Evolutionary conservation across 2,113 vertebrate species (phyloP), one percentile per base, ranked within the genome.

Genomic region (Acanthisitta chloris): DNA sequence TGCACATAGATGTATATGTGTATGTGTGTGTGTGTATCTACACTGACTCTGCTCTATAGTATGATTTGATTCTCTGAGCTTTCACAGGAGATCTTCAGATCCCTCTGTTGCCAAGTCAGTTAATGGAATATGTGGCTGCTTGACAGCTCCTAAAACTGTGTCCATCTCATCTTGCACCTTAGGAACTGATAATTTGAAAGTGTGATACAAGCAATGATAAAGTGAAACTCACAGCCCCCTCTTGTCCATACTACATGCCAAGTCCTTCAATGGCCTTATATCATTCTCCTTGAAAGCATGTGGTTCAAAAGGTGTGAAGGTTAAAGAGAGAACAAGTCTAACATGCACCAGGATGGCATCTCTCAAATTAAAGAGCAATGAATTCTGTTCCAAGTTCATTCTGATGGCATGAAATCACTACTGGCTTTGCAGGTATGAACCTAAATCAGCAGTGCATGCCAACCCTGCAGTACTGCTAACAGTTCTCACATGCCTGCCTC

Each of bases 1-100:
- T 48, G 6, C 21, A 8, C 0, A 0, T 17, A 84, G 16, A 34
- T 6, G 3, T 6, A 1, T 14, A 5, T 28, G 28, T 9, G 3
- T 52, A 12, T 42, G 5, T 1, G 5, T 66, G 13, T 25, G 8
- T 21, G 17, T 33, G 4, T 52, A 83, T 49, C 45, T 58, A 49
- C 7, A 23, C 26, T 1, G 1, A 57, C 23, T 61, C 42, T 67
- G 38, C 24, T 74, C 23, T 64, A 2, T 2, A 73, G 10, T 20
- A 24, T 26, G 9, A 16, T 33, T 46, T 65, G 31, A 29, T 86
- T 69, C 36, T 76, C 20, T 8, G 14, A n/a, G 33, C 2, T 67
- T 18, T 72, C 31, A 4, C 19, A 36, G 45, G 28, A 77, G 23
- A 45, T 36, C 29, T 58, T 67, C 34, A 70, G 2, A 86, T 86